These are phyloP conservation scores for Thalassoma bifasciatum DNA, from an alignment of 2,113 vertebrate genomes.

Conservation along the genomic window DNA sequence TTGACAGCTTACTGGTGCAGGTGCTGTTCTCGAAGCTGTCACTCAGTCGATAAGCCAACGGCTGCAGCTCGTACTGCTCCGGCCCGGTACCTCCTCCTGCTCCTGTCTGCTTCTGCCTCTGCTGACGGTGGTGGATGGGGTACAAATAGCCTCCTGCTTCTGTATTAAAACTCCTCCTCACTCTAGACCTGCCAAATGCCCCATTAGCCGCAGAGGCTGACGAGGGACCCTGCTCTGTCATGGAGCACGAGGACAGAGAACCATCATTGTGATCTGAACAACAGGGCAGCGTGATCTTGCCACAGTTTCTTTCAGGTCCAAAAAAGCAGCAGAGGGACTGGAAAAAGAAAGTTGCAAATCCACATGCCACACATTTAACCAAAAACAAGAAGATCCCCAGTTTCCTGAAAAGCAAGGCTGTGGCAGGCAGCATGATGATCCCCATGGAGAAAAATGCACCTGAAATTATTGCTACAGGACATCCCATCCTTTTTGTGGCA, in stretches of 20 bases:
- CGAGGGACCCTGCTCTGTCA: conserved; percentile 55
- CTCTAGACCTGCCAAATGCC: conserved; percentile 84
- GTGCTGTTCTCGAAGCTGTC: conserved; percentile 99
- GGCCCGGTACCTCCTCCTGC: conserved; percentile 77
- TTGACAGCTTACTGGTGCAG: conserved; percentile 96
- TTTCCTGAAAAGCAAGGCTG: conserved; percentile 90
- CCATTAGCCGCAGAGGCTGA: conserved; percentile 80
- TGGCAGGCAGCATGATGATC: conserved; percentile 93
- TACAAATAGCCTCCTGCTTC: conserved; percentile 79
- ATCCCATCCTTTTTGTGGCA: conserved; percentile 94
- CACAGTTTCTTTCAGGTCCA: conserved; percentile 93
- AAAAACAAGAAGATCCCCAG: conserved; percentile 95
- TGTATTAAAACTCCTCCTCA: conserved; percentile 83
- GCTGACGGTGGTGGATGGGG: conserved; percentile 77
- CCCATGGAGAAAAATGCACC: conserved; percentile 92
- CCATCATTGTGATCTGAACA: conserved; percentile 79
- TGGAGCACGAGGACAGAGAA: conserved; percentile 67
- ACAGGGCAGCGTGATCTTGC: conserved; percentile 90
- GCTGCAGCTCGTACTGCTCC: conserved; percentile 95
- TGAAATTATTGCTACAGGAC: conserved; percentile 91
- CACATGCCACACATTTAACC: conserved; percentile 96
- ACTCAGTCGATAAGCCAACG: conserved; percentile 90
- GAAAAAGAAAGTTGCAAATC: conserved; percentile 97
- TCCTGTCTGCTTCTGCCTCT: conserved; percentile 66
- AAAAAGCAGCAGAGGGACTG: conserved; percentile 98